Conservation (phyloP, 2,113 vertebrate genomes). For the Cichladusa arquata region DNA sequence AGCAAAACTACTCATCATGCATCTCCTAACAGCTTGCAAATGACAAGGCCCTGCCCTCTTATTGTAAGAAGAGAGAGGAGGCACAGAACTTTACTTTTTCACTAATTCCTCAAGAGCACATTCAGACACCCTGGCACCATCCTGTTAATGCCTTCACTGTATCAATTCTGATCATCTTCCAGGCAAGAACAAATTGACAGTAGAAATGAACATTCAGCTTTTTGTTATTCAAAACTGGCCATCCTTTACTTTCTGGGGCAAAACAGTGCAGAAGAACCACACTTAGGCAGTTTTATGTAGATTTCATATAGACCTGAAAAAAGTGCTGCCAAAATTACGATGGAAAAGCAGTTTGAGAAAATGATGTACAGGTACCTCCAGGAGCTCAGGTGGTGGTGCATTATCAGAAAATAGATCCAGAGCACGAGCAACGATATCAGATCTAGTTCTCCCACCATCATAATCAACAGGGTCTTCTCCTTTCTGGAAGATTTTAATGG, state of each 20-base stretch:
- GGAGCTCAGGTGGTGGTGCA: constrained; percentile 83
- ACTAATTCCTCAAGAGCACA: background rate
- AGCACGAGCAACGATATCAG: constrained; percentile 85
- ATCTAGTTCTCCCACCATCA: constrained; percentile 86
- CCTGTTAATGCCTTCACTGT: background rate
- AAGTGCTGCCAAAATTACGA: background rate
- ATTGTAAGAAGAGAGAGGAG: background rate
- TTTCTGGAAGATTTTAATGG: constrained; percentile 96
- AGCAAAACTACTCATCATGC: background rate
- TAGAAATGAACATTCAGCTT: background rate
- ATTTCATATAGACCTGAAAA: background rate
- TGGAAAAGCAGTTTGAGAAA: background rate
- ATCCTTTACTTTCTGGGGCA: background rate
- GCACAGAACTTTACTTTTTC: background rate
- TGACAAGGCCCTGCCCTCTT: background rate
- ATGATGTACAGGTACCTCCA: constrained; percentile 77
- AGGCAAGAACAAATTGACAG: background rate
- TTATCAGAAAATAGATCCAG: constrained; percentile 93
- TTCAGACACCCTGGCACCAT: background rate
- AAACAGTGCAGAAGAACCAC: background rate
- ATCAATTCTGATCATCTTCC: background rate
- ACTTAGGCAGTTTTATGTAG: background rate
- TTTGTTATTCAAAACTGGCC: background rate
- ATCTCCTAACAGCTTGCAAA: background rate
- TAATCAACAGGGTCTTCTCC: constrained; percentile 92